These are phyloP conservation scores for Panopea generosa DNA, from an alignment of 2,888 invertebrate species.

Conservation along the genomic window DNA sequence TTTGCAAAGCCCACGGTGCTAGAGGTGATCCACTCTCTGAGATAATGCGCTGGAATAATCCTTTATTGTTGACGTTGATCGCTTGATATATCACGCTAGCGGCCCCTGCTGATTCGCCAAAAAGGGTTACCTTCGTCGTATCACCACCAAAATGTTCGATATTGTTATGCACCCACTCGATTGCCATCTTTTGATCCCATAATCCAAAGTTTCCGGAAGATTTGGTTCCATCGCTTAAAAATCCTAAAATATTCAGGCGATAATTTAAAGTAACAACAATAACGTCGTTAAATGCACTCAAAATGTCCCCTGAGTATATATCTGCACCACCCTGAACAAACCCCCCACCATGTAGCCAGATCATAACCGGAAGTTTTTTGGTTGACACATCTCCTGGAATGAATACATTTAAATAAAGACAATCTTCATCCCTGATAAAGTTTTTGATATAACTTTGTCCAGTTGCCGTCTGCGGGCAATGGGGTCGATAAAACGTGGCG, in stretches of 20 bases:
- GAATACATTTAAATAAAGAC: constrained; percentile 97
- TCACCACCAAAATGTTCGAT: constrained; percentile 86
- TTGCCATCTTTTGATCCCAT: constrained; percentile 97
- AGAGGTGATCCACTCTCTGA: constrained; percentile 66
- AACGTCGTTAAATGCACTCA: constrained; percentile 95
- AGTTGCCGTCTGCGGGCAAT: constrained; percentile 45
- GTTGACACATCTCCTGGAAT: constrained; percentile 88
- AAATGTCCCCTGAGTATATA: constrained; percentile 86
- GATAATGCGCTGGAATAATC: constrained; percentile 70
- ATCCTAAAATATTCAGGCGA: constrained; percentile 95
- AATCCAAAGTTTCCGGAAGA: constrained; percentile 90
- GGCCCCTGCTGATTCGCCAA: constrained; percentile 78
- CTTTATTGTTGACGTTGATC: constrained; percentile 61
- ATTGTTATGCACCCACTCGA: constrained; percentile 97
- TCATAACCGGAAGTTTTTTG: constrained; percentile 89
- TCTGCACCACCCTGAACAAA: constrained; percentile 95
- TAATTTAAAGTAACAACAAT: constrained; percentile 98
- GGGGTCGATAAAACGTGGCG: constrained; percentile 48
- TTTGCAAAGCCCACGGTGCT: constrained; percentile 51
- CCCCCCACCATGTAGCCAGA: constrained; percentile 97
- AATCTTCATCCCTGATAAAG: constrained; percentile 92
- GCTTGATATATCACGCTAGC: constrained; percentile 70
- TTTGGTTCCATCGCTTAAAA: constrained; percentile 90
- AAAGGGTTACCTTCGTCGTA: constrained; percentile 66
- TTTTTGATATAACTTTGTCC: constrained; percentile 14